phyloP scores from a whole-genome alignment of 2,797 vertebrate genomes.

The Macropus fuliginosus region DNA sequence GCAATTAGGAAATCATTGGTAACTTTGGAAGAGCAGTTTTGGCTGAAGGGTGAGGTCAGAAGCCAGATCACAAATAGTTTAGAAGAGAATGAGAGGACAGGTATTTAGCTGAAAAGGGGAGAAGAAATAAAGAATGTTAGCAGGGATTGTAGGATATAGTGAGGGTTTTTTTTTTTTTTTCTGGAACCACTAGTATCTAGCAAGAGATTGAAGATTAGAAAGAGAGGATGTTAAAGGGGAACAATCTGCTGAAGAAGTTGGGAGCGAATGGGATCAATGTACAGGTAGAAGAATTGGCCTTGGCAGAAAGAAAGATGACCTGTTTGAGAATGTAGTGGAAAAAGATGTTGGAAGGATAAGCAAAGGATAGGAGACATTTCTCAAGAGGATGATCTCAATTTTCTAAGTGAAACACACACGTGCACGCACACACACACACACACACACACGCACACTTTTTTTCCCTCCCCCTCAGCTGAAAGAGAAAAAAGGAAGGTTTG shows the following conservation, averaged over 20 bases:
- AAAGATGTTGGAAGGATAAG: background rate
- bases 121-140: background rate
- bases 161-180: background rate
- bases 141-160: background rate
- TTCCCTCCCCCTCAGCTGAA: background rate
- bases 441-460: background rate
- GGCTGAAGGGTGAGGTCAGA: background rate
- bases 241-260: background rate
- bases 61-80: background rate
- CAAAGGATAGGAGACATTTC: background rate
- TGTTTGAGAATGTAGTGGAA: background rate
- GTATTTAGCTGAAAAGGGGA: background rate
- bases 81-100: background rate
- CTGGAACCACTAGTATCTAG: background rate
- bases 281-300: background rate
- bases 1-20: background rate
- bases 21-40: background rate
- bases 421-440: background rate
- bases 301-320: background rate
- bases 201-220: background rate
- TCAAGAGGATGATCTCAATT: background rate
- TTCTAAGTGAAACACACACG: background rate
- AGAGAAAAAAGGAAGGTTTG: background rate
- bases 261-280: background rate
- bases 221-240: background rate